A percentile compares a stretch with the other conserved stretches of the same genome.
Conservation (phyloP, 2,888 invertebrate genomes). For the Ctenicera cuprea region DNA sequence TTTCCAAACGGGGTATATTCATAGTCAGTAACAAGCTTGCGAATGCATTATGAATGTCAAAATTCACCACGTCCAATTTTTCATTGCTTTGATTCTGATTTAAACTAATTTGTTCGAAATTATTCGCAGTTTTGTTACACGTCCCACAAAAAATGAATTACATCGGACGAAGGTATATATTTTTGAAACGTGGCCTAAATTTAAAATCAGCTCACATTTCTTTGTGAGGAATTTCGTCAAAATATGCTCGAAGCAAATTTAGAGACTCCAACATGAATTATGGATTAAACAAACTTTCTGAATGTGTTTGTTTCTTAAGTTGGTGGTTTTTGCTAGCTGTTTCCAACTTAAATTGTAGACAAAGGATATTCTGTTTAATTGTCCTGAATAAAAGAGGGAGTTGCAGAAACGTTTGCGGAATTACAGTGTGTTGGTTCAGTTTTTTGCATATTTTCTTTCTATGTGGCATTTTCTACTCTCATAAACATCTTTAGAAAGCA, state of each 20-base stretch:
- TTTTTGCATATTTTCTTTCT: too few species aligned
- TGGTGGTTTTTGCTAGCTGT: not conserved
- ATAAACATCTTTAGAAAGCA: too few species aligned
- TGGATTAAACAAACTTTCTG: slow-evolving; percentile 19
- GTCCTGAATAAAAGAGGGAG: not conserved
- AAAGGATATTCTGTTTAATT: not conserved
- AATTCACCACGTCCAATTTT: too few species aligned
- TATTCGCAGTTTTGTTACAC: too few species aligned
- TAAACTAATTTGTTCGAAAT: too few species aligned
- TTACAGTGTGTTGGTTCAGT: too few species aligned
- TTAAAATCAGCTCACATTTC: not conserved
- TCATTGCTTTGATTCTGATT: too few species aligned
- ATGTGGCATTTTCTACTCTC: too few species aligned
- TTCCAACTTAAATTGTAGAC: not conserved
- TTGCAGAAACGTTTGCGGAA: too few species aligned
- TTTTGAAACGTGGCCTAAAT: not conserved
- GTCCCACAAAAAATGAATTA: slow-evolving; percentile 1
- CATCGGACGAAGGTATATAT: not conserved
- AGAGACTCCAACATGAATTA: slow-evolving; percentile 10
- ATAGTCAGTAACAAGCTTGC: too few species aligned
- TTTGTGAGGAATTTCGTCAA: not conserved
- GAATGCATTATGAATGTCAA: too few species aligned
- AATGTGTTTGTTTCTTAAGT: slow-evolving; percentile 10
- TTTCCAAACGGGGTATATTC: not conserved
- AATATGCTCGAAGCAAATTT: slow-evolving; percentile 1